Conservation (phyloP, 2,113 vertebrate genomes). For the Siphamia tubifer region DNA sequence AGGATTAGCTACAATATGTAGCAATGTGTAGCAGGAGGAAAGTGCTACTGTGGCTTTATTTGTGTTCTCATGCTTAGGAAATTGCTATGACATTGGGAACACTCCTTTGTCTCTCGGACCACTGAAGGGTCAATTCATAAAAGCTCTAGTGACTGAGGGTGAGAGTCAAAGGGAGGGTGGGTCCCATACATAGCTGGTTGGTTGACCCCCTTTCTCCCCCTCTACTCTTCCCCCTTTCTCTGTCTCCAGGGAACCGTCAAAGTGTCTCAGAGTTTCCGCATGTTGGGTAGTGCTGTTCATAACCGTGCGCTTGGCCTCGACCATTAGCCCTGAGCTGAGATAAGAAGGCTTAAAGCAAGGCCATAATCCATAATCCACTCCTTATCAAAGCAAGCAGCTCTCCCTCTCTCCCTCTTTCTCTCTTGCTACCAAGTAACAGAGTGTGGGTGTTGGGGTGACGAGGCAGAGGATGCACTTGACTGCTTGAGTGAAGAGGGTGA, state of each 20-base stretch:
- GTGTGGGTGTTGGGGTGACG: slow-evolving; percentile 31
- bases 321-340: slow-evolving; percentile 76
- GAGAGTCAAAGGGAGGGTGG: slow-evolving; percentile 32
- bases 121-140: slow-evolving; percentile 20
- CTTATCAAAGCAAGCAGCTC: slow-evolving; percentile 79
- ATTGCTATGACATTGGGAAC: neutral
- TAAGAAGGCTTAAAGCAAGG: slow-evolving; percentile 76
- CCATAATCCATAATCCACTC: slow-evolving; percentile 79
- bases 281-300: slow-evolving; percentile 58
- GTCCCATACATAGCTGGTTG: slow-evolving; percentile 31
- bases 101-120: slow-evolving; percentile 13
- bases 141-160: slow-evolving; percentile 17
- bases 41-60: neutral
- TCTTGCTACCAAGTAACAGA: slow-evolving; percentile 19
- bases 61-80: neutral
- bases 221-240: slow-evolving; percentile 13
- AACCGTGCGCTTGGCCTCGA: slow-evolving; percentile 63
- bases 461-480: slow-evolving; percentile 63
- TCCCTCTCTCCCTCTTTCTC: slow-evolving; percentile 32
- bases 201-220: slow-evolving; percentile 40
- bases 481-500: slow-evolving; percentile 46
- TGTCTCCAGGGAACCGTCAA: slow-evolving; percentile 54
- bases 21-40: neutral
- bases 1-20: neutral
- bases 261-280: slow-evolving; percentile 49